Base-by-base conservation (phyloP, 2,113 vertebrate species). In the Salvelinus fontinalis region DNA sequence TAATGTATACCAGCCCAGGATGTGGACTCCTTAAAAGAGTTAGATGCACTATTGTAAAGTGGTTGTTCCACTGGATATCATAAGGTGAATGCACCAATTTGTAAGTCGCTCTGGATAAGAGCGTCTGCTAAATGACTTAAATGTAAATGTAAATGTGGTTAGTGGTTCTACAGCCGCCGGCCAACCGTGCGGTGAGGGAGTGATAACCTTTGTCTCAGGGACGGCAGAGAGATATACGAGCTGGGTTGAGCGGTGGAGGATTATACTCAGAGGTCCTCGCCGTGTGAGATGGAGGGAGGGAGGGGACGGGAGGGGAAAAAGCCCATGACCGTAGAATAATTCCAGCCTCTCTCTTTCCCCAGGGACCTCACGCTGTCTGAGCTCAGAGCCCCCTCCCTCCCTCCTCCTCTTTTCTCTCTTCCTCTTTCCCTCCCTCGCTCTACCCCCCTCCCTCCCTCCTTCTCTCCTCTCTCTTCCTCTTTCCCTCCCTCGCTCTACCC, bases 291-390 rank as follows among this genome's bases (percentile, higher is more conserved):
- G 82, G 86, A 75, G 84, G 83, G 72, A 26, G 71, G 29, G 44
- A 8, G 26, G 26, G 73, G 54, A 20, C 3, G 20, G 27, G 64
- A 64, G 51, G 26, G 66, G 64, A 65, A 69, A 20, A 69, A 57
- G 14, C 49, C 88, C 89, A 90, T 91, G 91, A 92, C 92, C 89
- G 87, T 90, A 90, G 91, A 93, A 93, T 93, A 92, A 94, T 93
- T 93, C 90, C 91, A 92, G 90, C 89, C 90, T 87, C 86, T 85
- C 86, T 90, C 84, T 79, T 84, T 92, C 92, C 91, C 91, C 82
- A 22, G 92, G 91, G 93, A 93, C 89, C 90, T 84, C 92, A 92
- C 85, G 89, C 92, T 91, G 92, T 91, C 91, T 92, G 88, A 92
- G 88, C 89, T 84, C 84, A 83, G 80, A 71, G 39, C 74, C 83